Percentiles rank a stretch among this genome's conserved stretches.
Evolutionary conservation across 2,888 invertebrate species (phyloP).

Genomic region (Pediacus dermestoides): DNA sequence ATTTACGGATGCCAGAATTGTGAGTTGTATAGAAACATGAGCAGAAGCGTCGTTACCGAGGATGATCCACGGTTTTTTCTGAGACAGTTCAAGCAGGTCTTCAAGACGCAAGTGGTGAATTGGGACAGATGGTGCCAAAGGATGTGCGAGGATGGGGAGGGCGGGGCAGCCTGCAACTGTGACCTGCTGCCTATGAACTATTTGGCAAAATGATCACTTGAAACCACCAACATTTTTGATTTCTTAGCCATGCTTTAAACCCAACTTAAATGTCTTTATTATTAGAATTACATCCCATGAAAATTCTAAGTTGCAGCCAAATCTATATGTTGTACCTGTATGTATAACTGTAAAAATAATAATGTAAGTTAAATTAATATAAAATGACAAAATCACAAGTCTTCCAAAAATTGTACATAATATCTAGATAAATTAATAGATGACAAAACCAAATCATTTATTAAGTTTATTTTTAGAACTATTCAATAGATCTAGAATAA

Average conservation of each 20-base stretch:
- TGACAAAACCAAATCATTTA: no score
- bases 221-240: slow-evolving; percentile 18
- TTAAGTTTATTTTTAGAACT: slow-evolving; percentile 19
- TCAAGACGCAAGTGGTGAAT: slow-evolving; percentile 37
- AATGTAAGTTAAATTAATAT: no score
- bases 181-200: slow-evolving; percentile 60
- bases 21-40: slow-evolving; percentile 47
- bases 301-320: slow-evolving; percentile 17
- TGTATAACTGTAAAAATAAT: no score
- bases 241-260: background rate
- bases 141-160: slow-evolving; percentile 65
- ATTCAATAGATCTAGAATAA: slow-evolving; percentile 39
- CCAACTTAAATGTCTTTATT: slow-evolving; percentile 9
- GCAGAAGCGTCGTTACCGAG: no score
- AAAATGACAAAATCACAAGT: slow-evolving; percentile 40
- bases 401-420: slow-evolving; percentile 39
- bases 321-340: slow-evolving; percentile 3
- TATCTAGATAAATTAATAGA: background rate
- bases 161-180: slow-evolving; percentile 74
- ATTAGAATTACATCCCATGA: slow-evolving; percentile 10
- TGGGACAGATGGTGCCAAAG: slow-evolving; percentile 65
- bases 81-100: no score
- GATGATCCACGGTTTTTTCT: no score
- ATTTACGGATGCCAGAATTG: slow-evolving; percentile 51
- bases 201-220: background rate